Base-by-base conservation (phyloP, 2,888 invertebrate species). In the Drosophila niveifrons region DNA sequence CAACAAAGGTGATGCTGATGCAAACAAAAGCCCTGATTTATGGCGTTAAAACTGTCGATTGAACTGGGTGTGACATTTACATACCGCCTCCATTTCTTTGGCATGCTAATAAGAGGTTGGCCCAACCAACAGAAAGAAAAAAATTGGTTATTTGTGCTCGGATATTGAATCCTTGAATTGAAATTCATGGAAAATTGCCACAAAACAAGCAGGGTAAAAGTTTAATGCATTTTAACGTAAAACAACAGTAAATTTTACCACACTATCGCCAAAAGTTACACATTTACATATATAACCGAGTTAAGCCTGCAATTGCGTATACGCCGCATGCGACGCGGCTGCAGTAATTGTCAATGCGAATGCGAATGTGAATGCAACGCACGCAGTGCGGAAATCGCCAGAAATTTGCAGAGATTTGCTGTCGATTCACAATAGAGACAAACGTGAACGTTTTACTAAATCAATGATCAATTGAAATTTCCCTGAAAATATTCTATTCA, bases 1-100 rank as follows among this genome's bases (percentile, higher is more conserved):
- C 34, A 68, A 78, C 78, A 83, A 88, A 86, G 75, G 87, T 87
- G 75, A n/a, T 36, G 36, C n/a, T 4, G 36, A n/a, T 36, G 36
- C 48, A 74, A 39, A 74, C 75, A 75, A 71, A 64, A 46, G 62
- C 18, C 7, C 17, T 39, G 75, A 79, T 78, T 81, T 78, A 78
- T 68, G 29, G 13, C 29, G 13, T 3, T 18, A 28, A 56, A 36
- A 36, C 44, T 48, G 43, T 66, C 73, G 43, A 71, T 68, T 41
- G 67, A 68, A 57, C 61, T 61, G 71, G 17, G 61, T 41, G 57
- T 64, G 82, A 79, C 71, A 78, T 81, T 78, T 78, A 48, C 61
- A 73, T 44, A 29, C 17, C 39, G 18, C 44, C 31, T 13, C 1
- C 13, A 46, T 28, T 17, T 29, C 29, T 13, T 10, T 18, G 36